Conservation (phyloP, 2,113 vertebrate species). For the Anguilla rostrata region DNA sequence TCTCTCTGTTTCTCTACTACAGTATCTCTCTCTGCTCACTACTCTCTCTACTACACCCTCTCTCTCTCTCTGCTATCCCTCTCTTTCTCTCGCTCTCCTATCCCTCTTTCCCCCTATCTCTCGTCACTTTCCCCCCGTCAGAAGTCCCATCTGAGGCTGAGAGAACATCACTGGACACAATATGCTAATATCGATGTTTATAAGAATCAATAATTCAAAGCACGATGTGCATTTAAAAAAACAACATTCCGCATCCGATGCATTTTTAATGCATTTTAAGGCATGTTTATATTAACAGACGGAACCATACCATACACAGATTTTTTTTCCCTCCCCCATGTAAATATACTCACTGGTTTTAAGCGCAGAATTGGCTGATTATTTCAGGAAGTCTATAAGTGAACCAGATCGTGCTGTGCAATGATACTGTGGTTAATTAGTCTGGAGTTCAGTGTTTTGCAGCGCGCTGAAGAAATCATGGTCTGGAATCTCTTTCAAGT, state of each 20-base stretch:
- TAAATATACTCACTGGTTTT: background rate
- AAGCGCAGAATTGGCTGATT: background rate
- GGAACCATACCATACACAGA: background rate
- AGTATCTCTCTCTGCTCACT: too few species aligned
- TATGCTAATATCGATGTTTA: slow-evolving; percentile 4
- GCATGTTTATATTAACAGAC: background rate
- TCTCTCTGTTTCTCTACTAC: too few species aligned
- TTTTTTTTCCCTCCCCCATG: background rate
- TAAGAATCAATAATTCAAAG: slow-evolving; percentile 3
- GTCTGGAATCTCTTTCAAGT: background rate
- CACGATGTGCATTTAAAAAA: slow-evolving; percentile 9
- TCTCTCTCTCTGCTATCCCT: too few species aligned
- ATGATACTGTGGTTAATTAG: slow-evolving; percentile 1
- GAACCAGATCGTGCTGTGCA: background rate
- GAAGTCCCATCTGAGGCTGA: background rate
- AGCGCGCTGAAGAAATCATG: background rate
- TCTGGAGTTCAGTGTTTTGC: background rate
- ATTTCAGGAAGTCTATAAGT: background rate
- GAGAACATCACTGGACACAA: background rate
- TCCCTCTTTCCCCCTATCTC: too few species aligned
- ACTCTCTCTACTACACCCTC: too few species aligned
- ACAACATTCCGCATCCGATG: background rate
- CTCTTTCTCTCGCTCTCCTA: too few species aligned
- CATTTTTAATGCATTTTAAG: background rate
- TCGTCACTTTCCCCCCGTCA: background rate